Percentiles rank a stretch among this genome's conserved stretches.
Evolutionary conservation across 2,888 invertebrate genomes (phyloP).

Genomic region (Melanostoma scalare): DNA sequence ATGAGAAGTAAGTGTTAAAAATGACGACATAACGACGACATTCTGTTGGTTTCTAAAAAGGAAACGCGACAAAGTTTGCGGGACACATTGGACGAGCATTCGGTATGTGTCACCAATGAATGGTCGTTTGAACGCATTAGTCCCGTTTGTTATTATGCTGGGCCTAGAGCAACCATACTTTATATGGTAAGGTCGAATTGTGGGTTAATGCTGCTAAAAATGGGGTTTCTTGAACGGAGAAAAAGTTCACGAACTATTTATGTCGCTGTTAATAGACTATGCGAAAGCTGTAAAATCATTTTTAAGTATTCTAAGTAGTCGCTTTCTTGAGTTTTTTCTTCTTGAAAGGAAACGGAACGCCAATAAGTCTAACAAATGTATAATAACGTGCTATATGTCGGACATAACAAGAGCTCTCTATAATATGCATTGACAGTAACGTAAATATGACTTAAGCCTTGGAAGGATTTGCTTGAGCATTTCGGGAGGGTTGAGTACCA

Average conservation of each 20-base stretch:
- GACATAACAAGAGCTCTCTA: too few relatives aligned
- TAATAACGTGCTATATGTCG: too few relatives aligned
- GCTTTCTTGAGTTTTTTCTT: too few relatives aligned
- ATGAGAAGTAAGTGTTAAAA: conserved; percentile 11
- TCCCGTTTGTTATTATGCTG: neutral
- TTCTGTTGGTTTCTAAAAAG: conserved; percentile 42
- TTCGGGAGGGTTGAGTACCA: too few relatives aligned
- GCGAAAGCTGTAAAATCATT: conserved; percentile 25
- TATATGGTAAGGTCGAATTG: conserved; percentile 22
- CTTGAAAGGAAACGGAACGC: too few relatives aligned
- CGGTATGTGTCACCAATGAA: conserved; percentile 53
- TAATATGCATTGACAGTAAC: too few relatives aligned
- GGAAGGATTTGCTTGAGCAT: too few relatives aligned
- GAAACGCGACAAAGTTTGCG: conserved; percentile 55
- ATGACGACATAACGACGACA: conserved; percentile 13
- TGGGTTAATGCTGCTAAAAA: conserved; percentile 44
- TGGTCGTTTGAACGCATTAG: conserved; percentile 46
- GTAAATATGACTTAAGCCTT: too few relatives aligned
- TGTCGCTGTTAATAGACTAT: conserved; percentile 45
- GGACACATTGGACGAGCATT: conserved; percentile 71
- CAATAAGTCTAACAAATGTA: too few relatives aligned
- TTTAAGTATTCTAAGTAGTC: neutral
- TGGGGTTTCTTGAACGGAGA: conserved; percentile 36
- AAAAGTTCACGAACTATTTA: conserved; percentile 54
- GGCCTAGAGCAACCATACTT: conserved; percentile 5